Conservation (phyloP, 2,888 invertebrate species). For the Entomobrya multifasciata region DNA sequence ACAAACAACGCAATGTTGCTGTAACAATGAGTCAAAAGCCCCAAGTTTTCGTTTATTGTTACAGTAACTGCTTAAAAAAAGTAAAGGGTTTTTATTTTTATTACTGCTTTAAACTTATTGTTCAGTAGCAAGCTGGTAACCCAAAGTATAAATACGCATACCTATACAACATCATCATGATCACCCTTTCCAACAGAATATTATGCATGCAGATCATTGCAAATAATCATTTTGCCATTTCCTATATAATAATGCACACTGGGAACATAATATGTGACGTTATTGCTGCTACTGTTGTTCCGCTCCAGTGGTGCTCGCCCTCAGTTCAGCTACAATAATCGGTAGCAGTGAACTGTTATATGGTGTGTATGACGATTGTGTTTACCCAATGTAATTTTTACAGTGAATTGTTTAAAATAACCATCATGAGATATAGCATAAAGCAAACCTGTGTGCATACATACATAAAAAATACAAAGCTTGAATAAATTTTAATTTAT, state of each 20-base stretch:
- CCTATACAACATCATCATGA: slow-evolving; percentile 23
- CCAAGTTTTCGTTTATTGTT: background rate
- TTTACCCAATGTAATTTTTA: too few relatives aligned
- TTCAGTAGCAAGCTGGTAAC: background rate
- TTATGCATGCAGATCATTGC: slow-evolving; percentile 22
- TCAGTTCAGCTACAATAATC: too few relatives aligned
- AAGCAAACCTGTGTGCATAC: too few relatives aligned
- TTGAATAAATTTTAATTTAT: too few relatives aligned
- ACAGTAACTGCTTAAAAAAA: slow-evolving; percentile 49
- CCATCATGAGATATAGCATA: too few relatives aligned
- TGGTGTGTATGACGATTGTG: too few relatives aligned
- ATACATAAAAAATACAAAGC: too few relatives aligned
- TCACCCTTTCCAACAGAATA: background rate
- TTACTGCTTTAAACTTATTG: background rate
- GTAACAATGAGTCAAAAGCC: background rate
- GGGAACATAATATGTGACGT: background rate
- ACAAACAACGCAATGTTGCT: background rate
- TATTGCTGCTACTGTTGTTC: slow-evolving; percentile 40
- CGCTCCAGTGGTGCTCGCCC: slow-evolving; percentile 61
- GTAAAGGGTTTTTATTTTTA: slow-evolving; percentile 9
- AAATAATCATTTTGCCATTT: background rate
- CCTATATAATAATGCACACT: background rate
- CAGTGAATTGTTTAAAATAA: too few relatives aligned
- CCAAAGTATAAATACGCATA: background rate
- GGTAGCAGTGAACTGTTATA: slow-evolving; percentile 28